Base-by-base conservation (phyloP, 2,888 invertebrate genomes). In the Chelonus formosanus region DNA sequence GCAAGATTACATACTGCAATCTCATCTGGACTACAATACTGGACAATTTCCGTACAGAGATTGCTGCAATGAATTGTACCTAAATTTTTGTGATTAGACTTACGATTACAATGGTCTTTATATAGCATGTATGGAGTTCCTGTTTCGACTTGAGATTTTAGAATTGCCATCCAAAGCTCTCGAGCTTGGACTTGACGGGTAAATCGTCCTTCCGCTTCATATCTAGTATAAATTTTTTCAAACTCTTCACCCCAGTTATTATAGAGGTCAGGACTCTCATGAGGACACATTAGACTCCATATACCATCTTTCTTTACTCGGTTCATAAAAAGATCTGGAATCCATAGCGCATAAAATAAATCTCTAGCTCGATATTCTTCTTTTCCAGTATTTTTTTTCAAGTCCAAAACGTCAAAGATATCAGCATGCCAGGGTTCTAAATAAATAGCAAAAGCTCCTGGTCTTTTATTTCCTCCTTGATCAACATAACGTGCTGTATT, bases 361-460 rank as follows among this genome's bases (percentile, higher is more conserved):
- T 90, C 89, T 6, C 89, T 79, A 3, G 89, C 89, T 53, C 89
- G 78, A 45, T 85, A 80, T 74, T 90, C 89, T 71, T 89, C 89
- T n/a, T 61, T 50, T 3, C 89, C 89, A 6, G 87, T 88, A 77
- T 90, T 90, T 76, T 88, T 88, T 67, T 86, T 86, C 62, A 88
- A 80, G 69, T 89, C 86, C 54, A 90, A 79, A 78, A 90, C 90
- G 48, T 87, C 88, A 75, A 89, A 87, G 63, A 90, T 80, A 74
- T 90, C 90, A 1, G 89, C 86, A 78, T 90, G 90, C 89, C 90
- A 90, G 4, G 90, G 90, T 76, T 90, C 90, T 63, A 90, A 75
- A 77, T 90, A 90, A 70, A 90, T 87, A 60, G 90, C 89, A 80
- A 90, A 89, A 0, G 89, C 89, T 47, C 89, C 89, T 20, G 89